Base-by-base conservation (phyloP, 2,888 invertebrate species). In the Agrilus biguttatus region DNA sequence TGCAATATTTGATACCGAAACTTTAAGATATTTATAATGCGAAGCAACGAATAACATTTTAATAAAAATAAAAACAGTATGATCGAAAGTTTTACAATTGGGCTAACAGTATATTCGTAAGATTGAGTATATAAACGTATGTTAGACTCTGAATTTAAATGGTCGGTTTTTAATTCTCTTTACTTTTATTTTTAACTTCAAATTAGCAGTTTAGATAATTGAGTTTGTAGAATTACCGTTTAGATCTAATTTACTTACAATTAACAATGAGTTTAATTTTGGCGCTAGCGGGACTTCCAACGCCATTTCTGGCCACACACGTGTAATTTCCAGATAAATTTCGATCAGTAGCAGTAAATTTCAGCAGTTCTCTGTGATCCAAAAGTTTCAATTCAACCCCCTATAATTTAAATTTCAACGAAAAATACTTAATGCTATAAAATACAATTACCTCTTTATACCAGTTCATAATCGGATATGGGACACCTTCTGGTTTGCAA, bases 401-500 rank as follows among this genome's bases (percentile, higher is more conserved):
- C 78, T 80, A 54, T 1, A 54, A 51, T n/a, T 38, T 48, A 14
- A 32, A 23, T 35, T 23, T 37, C 34, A 23, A 45, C n/a, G n/a
- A 44, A 17, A 55, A 64, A 42, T 42, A 41, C 14, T 14, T 21
- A 17, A 3, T 2, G 23, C 7, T 5, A 35, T 7, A 14, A 36
- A 36, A 36, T 17, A 8, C 6, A 17, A 2, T 1, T 21, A 13
- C 75, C 63, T 74, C 69, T 50, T 65, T 68, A 1, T 65, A 73
- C 88, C 88, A 88, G 8, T 75, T 76, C 28, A 88, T 73, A 3
- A 77, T 70, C 1, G 88, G 87, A 32, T 71, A 63, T 0, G 88
- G 88, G 0, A 78, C 78, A 1, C 88, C 88, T 2, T 71, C 68
- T 7, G 79, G 73, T 45, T 77, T 74, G 54, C 88, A 88, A 0